Evolutionary conservation across 92 coral and sea anemone species (phyloP).

Genomic region (Chrysogorgia sp.): DNA sequence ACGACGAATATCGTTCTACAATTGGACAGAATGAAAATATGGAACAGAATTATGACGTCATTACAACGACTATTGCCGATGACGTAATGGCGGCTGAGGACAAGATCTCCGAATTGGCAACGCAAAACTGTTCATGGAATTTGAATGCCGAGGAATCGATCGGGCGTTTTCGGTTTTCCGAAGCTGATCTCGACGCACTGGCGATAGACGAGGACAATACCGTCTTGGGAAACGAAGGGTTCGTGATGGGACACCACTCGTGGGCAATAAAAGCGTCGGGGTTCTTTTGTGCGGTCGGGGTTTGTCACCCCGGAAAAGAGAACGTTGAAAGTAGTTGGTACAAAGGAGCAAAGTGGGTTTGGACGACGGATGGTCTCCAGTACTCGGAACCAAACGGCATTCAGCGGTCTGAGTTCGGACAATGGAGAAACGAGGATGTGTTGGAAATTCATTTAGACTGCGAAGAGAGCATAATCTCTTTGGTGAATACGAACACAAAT

Average conservation of each 20-base stretch:
- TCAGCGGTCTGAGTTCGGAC: slow-evolving; percentile 22
- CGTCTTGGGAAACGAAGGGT: slow-evolving; percentile 7
- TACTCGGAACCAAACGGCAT: slow-evolving; percentile 18
- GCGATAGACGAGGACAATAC: slow-evolving; percentile 24
- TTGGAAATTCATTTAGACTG: slow-evolving; percentile 19
- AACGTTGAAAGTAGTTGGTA: slow-evolving; percentile 16
- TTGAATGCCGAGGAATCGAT: background rate
- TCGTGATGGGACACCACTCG: background rate
- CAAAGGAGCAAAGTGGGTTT: slow-evolving; percentile 24
- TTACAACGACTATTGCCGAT: background rate
- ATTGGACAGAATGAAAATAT: background rate
- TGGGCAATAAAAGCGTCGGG: slow-evolving; percentile 11
- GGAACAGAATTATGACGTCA: background rate
- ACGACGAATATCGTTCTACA: background rate
- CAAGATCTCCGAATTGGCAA: background rate
- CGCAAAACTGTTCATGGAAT: slow-evolving; percentile 12
- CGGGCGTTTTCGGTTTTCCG: background rate
- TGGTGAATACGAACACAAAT: slow-evolving; percentile 1
- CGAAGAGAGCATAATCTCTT: background rate
- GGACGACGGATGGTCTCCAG: slow-evolving; percentile 32
- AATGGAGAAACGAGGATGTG: slow-evolving; percentile 26
- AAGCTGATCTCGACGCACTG: background rate
- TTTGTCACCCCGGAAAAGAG: slow-evolving; percentile 13
- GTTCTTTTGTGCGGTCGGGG: slow-evolving; percentile 32
- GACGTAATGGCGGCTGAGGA: slow-evolving; percentile 1